Percentiles rank a stretch among this genome's conserved stretches.
Evolutionary conservation across 23 tunicate genomes (phyloP).

Genomic region (Ciona savignyi): DNA sequence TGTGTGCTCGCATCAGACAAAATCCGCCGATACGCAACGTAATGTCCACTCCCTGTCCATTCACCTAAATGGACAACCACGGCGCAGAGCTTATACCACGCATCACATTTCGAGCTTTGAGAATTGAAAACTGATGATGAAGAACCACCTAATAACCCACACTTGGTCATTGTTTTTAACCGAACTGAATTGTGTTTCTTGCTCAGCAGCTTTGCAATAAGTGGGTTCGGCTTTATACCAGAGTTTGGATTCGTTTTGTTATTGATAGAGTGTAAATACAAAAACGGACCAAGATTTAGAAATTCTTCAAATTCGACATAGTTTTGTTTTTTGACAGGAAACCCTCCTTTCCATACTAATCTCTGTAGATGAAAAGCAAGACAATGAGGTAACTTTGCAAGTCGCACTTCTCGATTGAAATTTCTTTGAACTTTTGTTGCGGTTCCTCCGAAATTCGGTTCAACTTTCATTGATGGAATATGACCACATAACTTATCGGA

Average conservation of each 20-base stretch:
- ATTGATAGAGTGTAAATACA: neutral
- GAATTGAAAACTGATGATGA: neutral
- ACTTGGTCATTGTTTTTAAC: neutral
- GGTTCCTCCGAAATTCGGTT: neutral
- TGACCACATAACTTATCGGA: neutral
- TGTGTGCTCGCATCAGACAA: conserved; percentile 5
- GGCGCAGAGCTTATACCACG: conserved; percentile 33
- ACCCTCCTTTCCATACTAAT: conserved; percentile 56
- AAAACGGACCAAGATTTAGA: conserved; percentile 3
- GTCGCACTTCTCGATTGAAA: conserved; percentile 5
- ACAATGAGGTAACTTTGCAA: conserved; percentile 46
- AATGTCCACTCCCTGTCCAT: conserved; percentile 64
- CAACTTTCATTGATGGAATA: neutral
- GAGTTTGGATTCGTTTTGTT: neutral
- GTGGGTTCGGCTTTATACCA: neutral
- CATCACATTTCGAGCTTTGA: neutral
- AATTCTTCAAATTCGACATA: conserved; percentile 34
- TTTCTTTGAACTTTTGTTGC: neutral
- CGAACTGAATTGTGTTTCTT: neutral
- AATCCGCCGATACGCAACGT: conserved; percentile 44
- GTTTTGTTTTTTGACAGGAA: conserved; percentile 44
- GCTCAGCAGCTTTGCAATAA: neutral
- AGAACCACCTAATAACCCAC: neutral
- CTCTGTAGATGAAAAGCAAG: conserved; percentile 78
- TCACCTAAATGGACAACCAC: conserved; percentile 70